Base-by-base conservation (phyloP, 2,888 invertebrate species). In the Miltochrista miniata region DNA sequence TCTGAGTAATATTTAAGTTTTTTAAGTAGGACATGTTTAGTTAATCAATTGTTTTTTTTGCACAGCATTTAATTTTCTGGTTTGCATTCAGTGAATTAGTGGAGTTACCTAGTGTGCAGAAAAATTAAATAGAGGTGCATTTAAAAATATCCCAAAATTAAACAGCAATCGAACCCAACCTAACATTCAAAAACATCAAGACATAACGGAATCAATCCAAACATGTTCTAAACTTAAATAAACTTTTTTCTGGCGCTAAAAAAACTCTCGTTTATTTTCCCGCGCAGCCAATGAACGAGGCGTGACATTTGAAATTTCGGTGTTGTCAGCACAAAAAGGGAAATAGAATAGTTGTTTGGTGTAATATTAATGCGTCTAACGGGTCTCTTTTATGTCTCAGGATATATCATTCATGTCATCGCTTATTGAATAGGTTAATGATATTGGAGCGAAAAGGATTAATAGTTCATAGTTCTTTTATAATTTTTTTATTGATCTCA, bases 271-370 rank as follows among this genome's bases (percentile, higher is more conserved):
- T 85, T 84, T 85, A 84, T 85, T 84, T 87, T 87, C 85, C 85
- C 83, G 79, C 81, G 81, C 78, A 71, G 71, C 64, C 85, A 82
- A 83, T 83, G 87, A 88, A 90, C 88, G 82, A 90, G 89, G 86
- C 90, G 90, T 90, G 90, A 90, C 90, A 90, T 84, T 89, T 61
- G 80, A 88, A 89, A 89, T 84, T 81, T 84, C 81, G 81, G 73
- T 85, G 85, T 81, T 66, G 68, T 69, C 70, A 69, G 67, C 48
- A 61, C 52, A 63, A 66, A 69, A 66, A 65, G 41, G 54, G 40
- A 64, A 72, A 72, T 81, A 83, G 83, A 81, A 86, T 83, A 81
- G 82, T 83, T 83, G 79, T 83, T 68, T 82, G 79, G 83, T 79
- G 76, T 83, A 77, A 83, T 86, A 85, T 87, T 85, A 88, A 89